phyloP scores from a whole-genome alignment of 1,140 invertebrate species.

The Drosophila sucinea region DNA sequence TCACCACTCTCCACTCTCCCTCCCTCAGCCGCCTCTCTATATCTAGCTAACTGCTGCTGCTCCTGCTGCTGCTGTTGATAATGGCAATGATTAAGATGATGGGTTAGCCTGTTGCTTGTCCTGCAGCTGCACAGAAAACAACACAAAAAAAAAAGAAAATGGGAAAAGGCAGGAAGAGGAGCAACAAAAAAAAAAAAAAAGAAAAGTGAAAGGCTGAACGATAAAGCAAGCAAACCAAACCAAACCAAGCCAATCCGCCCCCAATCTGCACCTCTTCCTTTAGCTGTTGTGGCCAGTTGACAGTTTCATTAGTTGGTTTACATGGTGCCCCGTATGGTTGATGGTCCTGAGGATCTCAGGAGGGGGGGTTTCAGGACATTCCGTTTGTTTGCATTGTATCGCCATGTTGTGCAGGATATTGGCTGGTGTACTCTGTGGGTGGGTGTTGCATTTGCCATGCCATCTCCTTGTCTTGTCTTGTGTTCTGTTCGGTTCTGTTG shows the following conservation, averaged over 20 bases:
- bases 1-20: not conserved
- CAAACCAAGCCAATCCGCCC: slow-evolving; percentile 21
- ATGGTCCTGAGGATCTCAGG: not conserved
- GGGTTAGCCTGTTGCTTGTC: slow-evolving; percentile 49
- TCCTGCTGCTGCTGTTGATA: slow-evolving; percentile 8
- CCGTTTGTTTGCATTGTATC: slow-evolving; percentile 73
- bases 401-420: slow-evolving; percentile 79
- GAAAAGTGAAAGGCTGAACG: slow-evolving; percentile 33
- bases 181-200: slow-evolving; percentile 1
- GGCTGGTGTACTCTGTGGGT: slow-evolving; percentile 44
- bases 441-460: slow-evolving; percentile 14
- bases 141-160: not conserved
- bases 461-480: slow-evolving; percentile 15
- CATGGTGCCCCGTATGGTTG: slow-evolving; percentile 45
- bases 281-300: slow-evolving; percentile 70
- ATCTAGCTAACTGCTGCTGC: not conserved
- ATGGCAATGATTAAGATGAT: slow-evolving; percentile 5
- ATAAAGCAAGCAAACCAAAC: slow-evolving; percentile 34
- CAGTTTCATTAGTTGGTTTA: slow-evolving; percentile 80
- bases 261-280: slow-evolving; percentile 32
- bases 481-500: slow-evolving; percentile 20
- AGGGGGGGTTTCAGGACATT: slow-evolving; percentile 22
- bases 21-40: not conserved
- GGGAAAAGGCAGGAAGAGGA: not conserved
- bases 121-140: slow-evolving; percentile 1